Evolutionary conservation across 2,113 vertebrate genomes (phyloP).

Genomic region (Urocitellus parryii): DNA sequence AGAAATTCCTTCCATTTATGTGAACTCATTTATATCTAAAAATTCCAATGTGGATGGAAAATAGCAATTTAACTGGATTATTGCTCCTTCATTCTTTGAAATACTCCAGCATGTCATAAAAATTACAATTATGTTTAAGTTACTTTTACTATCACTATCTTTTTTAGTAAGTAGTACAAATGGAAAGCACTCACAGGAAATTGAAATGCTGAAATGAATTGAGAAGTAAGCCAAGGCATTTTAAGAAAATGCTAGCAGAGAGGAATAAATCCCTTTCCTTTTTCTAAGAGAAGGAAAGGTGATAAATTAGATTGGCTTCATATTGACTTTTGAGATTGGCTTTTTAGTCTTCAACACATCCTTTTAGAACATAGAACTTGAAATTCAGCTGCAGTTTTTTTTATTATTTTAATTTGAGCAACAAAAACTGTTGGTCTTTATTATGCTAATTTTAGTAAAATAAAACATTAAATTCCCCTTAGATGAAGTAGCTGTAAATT

Average conservation of each 20-base stretch:
- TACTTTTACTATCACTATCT: slow-evolving; percentile 59
- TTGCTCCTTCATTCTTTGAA: slow-evolving; percentile 50
- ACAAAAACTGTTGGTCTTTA: background rate
- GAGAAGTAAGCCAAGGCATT: slow-evolving; percentile 60
- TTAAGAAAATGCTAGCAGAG: slow-evolving; percentile 51
- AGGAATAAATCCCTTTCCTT: slow-evolving; percentile 64
- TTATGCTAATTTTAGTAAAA: slow-evolving; percentile 63
- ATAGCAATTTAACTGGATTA: slow-evolving; percentile 48
- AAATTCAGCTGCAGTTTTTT: slow-evolving; percentile 38
- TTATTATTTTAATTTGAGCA: slow-evolving; percentile 44
- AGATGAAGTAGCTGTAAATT: slow-evolving; percentile 31
- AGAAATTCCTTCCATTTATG: background rate
- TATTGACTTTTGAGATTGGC: slow-evolving; percentile 24
- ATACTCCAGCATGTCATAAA: slow-evolving; percentile 13
- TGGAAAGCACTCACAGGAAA: slow-evolving; percentile 55
- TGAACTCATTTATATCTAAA: slow-evolving; percentile 50
- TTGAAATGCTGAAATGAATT: slow-evolving; percentile 48
- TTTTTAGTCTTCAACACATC: background rate
- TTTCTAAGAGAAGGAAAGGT: slow-evolving; percentile 3
- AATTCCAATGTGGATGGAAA: slow-evolving; percentile 14
- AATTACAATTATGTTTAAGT: slow-evolving; percentile 26
- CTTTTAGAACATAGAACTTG: slow-evolving; percentile 9
- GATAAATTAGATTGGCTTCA: slow-evolving; percentile 16
- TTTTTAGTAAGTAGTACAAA: slow-evolving; percentile 62
- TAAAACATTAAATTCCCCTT: background rate